Base-by-base conservation (phyloP, 2,888 invertebrate species). In the Acrobasis consociella region DNA sequence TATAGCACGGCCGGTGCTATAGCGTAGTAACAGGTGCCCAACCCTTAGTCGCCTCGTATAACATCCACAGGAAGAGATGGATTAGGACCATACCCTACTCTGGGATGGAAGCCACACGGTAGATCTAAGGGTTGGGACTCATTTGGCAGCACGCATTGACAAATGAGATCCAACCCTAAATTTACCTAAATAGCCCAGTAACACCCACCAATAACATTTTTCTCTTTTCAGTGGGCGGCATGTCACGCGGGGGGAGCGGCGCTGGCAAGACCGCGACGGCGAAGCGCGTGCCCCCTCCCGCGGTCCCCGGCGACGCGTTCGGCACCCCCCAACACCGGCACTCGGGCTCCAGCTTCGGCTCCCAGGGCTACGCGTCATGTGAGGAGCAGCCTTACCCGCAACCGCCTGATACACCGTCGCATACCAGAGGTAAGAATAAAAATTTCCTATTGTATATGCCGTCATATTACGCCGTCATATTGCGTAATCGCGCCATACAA, bases 281-380 rank as follows among this genome's bases (percentile, higher is more conserved):
- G 81, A 97, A 97, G 93, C 97, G 97, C 93, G 97, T 97, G 83
- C 96, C 97, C 75, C 97, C 97, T 77, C 97, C 97, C 53, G 96
- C 97, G 62, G 96, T 97, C 72, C 97, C 97, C 58, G 95, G 96
- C 74, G 95, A 96, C 85, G 95, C 95, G 71, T 95, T 92, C 75
- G 89, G 85, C 22, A 89, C 89, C 10, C 93, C 92, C 3, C 92
- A 93, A 78, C 93, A 96, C 89, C 95, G 97, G 65, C 96, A 96
- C 87, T 96, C 96, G 60, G 96, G 96, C 64, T 95, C 96, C 86
- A 96, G 96, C 78, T 96, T 96, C 87, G 96, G 96, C 67, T 96
- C 96, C 38, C 93, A 93, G 73, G 96, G 96, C 66, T 96, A 96
- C 85, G 96, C 96, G 64, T 95, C 95, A 72, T 95, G 95, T 72